Conservation (phyloP, 2,113 vertebrate species). For the Gallinago jamesoni region DNA sequence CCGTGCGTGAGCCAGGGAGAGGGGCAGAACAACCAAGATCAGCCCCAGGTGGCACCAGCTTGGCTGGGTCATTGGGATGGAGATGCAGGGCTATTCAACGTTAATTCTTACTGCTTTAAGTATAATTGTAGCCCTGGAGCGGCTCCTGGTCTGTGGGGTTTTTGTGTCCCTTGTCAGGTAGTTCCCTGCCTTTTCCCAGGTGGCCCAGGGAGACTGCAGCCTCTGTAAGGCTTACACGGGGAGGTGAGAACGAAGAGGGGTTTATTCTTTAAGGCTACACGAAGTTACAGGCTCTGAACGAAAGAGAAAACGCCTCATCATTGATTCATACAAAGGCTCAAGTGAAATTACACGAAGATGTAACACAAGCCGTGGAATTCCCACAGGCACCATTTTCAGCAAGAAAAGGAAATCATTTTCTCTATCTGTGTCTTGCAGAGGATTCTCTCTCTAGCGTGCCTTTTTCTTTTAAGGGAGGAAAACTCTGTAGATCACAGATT, state of each 20-base stretch:
- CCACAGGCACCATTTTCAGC: slow-evolving; percentile 17
- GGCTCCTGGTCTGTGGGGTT: background rate
- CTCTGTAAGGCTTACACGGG: fast-evolving
- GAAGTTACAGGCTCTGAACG: background rate
- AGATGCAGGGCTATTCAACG: background rate
- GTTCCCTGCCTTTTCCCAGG: background rate
- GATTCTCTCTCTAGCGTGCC: background rate
- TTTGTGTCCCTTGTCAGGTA: too few relatives aligned
- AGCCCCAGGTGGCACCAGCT: background rate
- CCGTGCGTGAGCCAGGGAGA: fast-evolving
- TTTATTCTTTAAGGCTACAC: background rate
- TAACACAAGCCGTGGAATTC: slow-evolving; percentile 13
- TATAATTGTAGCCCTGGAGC: fast-evolving
- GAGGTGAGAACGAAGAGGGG: background rate
- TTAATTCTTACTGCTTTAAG: too few relatives aligned
- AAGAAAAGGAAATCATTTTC: slow-evolving; percentile 26
- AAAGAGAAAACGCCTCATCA: background rate
- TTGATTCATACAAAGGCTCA: background rate
- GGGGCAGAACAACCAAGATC: too few relatives aligned
- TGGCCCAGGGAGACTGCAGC: fast-evolving
- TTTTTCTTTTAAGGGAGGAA: background rate
- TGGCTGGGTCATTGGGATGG: fast-evolving
- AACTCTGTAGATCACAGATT: background rate
- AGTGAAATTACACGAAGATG: background rate
- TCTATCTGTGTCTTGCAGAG: background rate